Conservation (phyloP, 2,797 vertebrate species). For the Molothrus aeneus region DNA sequence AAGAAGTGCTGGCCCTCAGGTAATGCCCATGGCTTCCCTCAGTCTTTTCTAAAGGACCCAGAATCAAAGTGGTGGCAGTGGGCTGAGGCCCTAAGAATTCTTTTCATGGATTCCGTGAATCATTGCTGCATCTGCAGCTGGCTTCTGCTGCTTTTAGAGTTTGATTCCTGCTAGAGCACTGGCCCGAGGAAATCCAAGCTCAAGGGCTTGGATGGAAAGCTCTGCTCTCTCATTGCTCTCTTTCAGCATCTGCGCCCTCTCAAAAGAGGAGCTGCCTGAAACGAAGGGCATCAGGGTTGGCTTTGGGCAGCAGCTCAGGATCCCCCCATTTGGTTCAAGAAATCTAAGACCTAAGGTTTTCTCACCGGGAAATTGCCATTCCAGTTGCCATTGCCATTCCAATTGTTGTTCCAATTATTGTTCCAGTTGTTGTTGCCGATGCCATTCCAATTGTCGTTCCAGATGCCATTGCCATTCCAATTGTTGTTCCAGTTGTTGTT, state of each 20-base stretch:
- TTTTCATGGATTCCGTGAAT: neutral
- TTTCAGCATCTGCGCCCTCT: accelerated
- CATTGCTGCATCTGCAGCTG: neutral
- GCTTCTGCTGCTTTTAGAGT: neutral
- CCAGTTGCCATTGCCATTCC: too few relatives aligned
- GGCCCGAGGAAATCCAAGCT: accelerated
- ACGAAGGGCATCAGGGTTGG: accelerated
- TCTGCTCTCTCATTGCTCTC: accelerated
- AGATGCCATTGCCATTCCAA: too few relatives aligned
- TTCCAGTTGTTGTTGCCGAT: too few relatives aligned
- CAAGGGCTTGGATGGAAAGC: accelerated
- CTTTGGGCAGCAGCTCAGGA: accelerated
- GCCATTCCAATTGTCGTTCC: too few relatives aligned
- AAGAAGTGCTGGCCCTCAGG: too few relatives aligned
- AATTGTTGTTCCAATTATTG: too few relatives aligned
- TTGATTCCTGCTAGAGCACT: accelerated
- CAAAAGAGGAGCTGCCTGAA: accelerated
- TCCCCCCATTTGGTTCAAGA: accelerated
- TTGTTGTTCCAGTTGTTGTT: too few relatives aligned
- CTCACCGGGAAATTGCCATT: neutral
- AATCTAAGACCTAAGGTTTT: too few relatives aligned
- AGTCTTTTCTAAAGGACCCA: too few relatives aligned
- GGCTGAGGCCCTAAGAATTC: accelerated
- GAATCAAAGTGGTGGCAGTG: accelerated
- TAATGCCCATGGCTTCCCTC: too few relatives aligned